Evolutionary conservation across 1,140 invertebrate species (phyloP).

Genomic region (Camponotus vicinus): DNA sequence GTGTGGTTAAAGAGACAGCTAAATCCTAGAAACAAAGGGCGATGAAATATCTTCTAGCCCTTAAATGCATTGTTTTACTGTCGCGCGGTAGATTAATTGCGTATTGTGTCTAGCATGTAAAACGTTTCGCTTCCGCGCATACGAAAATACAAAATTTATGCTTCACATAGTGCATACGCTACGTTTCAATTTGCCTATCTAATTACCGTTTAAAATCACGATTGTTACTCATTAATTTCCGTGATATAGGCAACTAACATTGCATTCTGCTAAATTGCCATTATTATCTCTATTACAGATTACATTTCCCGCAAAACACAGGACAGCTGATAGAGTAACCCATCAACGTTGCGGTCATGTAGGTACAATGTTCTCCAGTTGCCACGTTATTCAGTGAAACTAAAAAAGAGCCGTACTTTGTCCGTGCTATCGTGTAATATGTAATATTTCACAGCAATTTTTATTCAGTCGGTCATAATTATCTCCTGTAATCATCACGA

Average conservation of each 20-base stretch:
- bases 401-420: conserved; percentile 43
- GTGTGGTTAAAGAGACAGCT: conserved; percentile 23
- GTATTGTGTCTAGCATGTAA: conserved; percentile 43
- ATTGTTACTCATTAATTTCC: conserved; percentile 60
- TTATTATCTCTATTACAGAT: conserved; percentile 53
- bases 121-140: conserved; percentile 15
- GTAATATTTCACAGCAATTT: conserved; percentile 29
- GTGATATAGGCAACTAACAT: conserved; percentile 57
- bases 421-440: neutral
- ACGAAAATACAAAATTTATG: conserved; percentile 43
- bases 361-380: conserved; percentile 20
- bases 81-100: conserved; percentile 41
- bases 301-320: conserved; percentile 32
- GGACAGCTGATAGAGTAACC: conserved; percentile 18
- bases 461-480: conserved; percentile 13
- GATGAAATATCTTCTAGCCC: conserved; percentile 35
- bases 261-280: conserved; percentile 61
- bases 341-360: conserved; percentile 50
- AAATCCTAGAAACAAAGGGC: conserved; percentile 37
- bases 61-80: conserved; percentile 43
- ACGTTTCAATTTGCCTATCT: conserved; percentile 58
- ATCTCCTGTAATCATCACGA: conserved; percentile 22
- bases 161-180: neutral
- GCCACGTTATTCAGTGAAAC: conserved; percentile 27
- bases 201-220: conserved; percentile 60